Evolutionary conservation across 2,888 invertebrate species (phyloP), one percentile per base, ranked within the genome.

Genomic region (Xestobium rufovillosum): DNA sequence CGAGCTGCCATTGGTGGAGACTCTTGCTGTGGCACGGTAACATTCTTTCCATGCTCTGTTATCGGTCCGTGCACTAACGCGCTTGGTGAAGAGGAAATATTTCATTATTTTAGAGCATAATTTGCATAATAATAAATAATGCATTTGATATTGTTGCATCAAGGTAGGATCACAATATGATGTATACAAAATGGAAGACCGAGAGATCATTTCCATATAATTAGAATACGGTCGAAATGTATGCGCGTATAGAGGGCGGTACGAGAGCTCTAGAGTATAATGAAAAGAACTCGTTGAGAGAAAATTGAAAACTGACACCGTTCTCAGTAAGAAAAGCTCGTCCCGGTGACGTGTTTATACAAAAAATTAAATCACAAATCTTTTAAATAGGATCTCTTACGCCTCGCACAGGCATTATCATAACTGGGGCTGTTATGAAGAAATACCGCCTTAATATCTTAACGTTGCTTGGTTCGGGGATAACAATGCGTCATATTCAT

Each of bases 291-390:
- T n/a, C 23, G 34, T 15, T 30, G 38, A 42, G 29, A 30, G 49
- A 45, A 53, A 53, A 53, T 52, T 53, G 55, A 53, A 56, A 56
- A 47, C 49, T 51, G 53, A 50, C 54, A 49, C 51, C 47, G 42
- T 36, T 40, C 44, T n/a, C n/a, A n/a, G n/a, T n/a, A n/a, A n/a
- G 44, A 45, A 44, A 43, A 47, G 45, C 39, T 40, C 42, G 40
- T 44, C 36, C 42, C 39, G 34, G 39, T 42, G 47, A 47, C 49
- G 51, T 52, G 51, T 57, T 51, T 53, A 50, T 50, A 51, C 50
- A 52, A 56, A 57, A 58, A 56, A 57, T 57, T 56, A 54, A 58
- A 57, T 54, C 56, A 56, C 57, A 59, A 60, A 59, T 58, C 57
- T 58, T 56, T 54, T 54, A 55, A 60, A 57, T 55, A 56, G 56